Evolutionary conservation across 2,888 invertebrate species (phyloP).

Genomic region (Cancer borealis): DNA sequence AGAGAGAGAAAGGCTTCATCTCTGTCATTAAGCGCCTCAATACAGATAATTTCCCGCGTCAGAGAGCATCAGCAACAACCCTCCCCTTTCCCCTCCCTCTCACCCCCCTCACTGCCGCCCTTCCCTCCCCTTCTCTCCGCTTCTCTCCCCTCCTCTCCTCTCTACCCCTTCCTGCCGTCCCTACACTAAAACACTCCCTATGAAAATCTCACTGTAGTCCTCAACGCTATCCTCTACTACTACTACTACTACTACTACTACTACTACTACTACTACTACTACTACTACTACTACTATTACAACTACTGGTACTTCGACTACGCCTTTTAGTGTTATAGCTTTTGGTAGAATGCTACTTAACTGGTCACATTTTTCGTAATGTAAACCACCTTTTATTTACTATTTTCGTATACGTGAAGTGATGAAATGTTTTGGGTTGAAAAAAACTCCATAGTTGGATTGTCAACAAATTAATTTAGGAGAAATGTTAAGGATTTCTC

Average conservation of each 20-base stretch:
- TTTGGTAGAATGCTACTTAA: too few relatives aligned
- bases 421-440: neutral
- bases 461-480: neutral
- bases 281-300: too few relatives aligned
- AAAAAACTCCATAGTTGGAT: neutral
- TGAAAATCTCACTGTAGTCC: neutral
- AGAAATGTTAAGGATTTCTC: neutral
- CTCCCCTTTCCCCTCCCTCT: neutral
- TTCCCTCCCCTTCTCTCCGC: neutral
- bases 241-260: too few relatives aligned
- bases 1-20: slow-evolving; percentile 4
- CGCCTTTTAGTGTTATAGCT: too few relatives aligned
- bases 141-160: neutral
- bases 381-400: neutral
- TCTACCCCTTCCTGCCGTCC: too few relatives aligned
- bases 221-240: neutral
- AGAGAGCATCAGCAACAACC: slow-evolving; percentile 7
- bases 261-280: too few relatives aligned
- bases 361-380: too few relatives aligned
- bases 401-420: neutral
- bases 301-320: too few relatives aligned
- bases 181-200: too few relatives aligned
- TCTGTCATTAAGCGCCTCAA: slow-evolving; percentile 33
- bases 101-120: neutral
- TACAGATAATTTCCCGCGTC: slow-evolving; percentile 33